Conservation (phyloP, 2,888 invertebrate genomes). For the Gibbula magus region DNA sequence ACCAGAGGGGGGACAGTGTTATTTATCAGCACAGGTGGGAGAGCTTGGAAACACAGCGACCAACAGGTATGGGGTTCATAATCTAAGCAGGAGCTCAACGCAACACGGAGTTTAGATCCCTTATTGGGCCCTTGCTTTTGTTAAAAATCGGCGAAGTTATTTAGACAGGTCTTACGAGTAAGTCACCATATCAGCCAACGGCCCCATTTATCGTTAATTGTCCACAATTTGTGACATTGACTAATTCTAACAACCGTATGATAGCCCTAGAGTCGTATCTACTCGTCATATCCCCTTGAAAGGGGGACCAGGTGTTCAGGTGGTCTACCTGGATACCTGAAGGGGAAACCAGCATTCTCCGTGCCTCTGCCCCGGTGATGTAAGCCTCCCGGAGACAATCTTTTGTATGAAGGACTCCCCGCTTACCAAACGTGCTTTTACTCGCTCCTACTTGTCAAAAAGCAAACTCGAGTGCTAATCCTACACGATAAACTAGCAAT, state of each 20-base stretch:
- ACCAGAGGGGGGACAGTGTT: background rate
- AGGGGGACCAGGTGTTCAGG: background rate
- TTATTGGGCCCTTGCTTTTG: constrained; percentile 9
- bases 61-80: constrained; percentile 9
- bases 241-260: constrained; percentile 22
- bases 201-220: constrained; percentile 31
- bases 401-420: background rate
- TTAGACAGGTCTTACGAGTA: constrained; percentile 23
- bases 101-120: background rate
- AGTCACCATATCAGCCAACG: constrained; percentile 6
- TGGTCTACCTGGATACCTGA: background rate
- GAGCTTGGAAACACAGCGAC: constrained; percentile 9
- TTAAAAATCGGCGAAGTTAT: constrained; percentile 10
- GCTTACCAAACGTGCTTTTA: background rate
- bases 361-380: background rate
- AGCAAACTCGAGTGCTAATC: constrained; percentile 1
- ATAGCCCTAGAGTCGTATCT: background rate
- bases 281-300: background rate
- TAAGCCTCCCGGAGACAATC: background rate
- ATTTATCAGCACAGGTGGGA: background rate
- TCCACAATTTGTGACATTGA: constrained; percentile 20
- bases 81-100: background rate
- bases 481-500: constrained; percentile 23
- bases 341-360: background rate
- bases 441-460: constrained; percentile 2